Evolutionary conservation across 2,113 vertebrate species (phyloP), one percentile per base, ranked within the genome.

Genomic region (Phoenicopterus ruber): DNA sequence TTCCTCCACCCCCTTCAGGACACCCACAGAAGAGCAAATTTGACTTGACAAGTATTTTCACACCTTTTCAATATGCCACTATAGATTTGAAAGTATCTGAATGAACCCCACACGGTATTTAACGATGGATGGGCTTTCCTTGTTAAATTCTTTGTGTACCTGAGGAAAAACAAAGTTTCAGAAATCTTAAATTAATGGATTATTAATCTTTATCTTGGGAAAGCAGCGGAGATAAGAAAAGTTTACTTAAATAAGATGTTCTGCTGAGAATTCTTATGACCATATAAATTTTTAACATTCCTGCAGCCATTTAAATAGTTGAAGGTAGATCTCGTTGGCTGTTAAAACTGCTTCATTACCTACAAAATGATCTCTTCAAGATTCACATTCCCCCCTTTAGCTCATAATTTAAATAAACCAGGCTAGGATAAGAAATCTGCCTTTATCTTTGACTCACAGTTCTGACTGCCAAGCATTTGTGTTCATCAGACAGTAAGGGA

Each of bases 331-430:
- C 59, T 90, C 19, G 0, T 82, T 86, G 26, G 69, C 54, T 90
- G 32, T 81, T 92, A 66, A 57, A 79, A 71, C 72, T 61, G 72
- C 88, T 91, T 95, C 92, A 86, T 96, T 96, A 96, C 81, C 59
- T 95, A 84, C 36, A 78, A 92, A 93, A 93, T 72, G 36, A 88
- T 92, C 61, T 95, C 72, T 86, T 93, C 63, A 93, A 91, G 59
- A 84, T 78, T 94, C 88, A 86, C 47, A 70, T 83, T 86, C 46
- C 29, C 22, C 34, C 9, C n/a, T 67, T 84, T 42, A 90, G 65
- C 72, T 84, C 57, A 63, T 59, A 71, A 94, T 86, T 94, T 94
- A 93, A 96, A 88, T 94, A 92, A 94, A 71, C 32, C 49, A 86
- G 65, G 14, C 44, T 63, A 74, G 29, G 38, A 59, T 83, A 66